Percentiles rank a stretch among this genome's conserved stretches.
Evolutionary conservation across 2,113 vertebrate species (phyloP).

Genomic region (Caranx melampygus): DNA sequence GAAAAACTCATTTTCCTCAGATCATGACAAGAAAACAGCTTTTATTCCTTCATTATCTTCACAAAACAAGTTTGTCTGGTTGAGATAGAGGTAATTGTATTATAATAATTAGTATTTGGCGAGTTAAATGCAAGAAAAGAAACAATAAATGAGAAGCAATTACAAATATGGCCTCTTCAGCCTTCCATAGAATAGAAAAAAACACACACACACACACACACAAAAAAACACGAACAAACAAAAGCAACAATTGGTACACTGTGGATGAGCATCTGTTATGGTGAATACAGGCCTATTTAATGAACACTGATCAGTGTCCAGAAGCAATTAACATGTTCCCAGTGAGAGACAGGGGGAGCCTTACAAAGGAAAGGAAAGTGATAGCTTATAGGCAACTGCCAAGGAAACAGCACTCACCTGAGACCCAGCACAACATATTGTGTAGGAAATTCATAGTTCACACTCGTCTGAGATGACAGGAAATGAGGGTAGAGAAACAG

Average conservation of each 20-base stretch:
- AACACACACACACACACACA: background rate
- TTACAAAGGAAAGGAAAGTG: constrained; percentile 44
- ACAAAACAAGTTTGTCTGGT: background rate
- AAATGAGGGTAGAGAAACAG: constrained; percentile 39
- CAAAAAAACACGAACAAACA: constrained; percentile 19
- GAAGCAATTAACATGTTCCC: constrained; percentile 75
- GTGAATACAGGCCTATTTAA: constrained; percentile 58
- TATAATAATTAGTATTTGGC: background rate
- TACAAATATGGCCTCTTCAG: constrained; percentile 26
- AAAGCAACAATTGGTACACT: constrained; percentile 19
- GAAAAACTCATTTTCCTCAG: background rate
- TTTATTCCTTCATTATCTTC: constrained; percentile 8
- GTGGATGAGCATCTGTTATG: constrained; percentile 70
- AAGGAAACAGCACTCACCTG: constrained; percentile 67
- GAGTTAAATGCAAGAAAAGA: constrained; percentile 6
- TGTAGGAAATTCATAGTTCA: constrained; percentile 54
- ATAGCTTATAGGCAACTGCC: constrained; percentile 45
- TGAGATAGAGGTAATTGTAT: background rate
- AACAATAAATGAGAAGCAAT: constrained; percentile 26
- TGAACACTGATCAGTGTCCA: constrained; percentile 75
- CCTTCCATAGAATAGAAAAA: background rate
- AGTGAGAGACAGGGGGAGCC: constrained; percentile 26
- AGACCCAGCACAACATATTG: constrained; percentile 46
- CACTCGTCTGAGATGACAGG: constrained; percentile 50
- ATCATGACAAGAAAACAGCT: background rate